A percentile compares a stretch with the other conserved stretches of the same genome.
These are phyloP conservation scores for Poeciliopsis paucimaculata DNA, from an alignment of 2,797 vertebrate genomes.

Conservation along the genomic window DNA sequence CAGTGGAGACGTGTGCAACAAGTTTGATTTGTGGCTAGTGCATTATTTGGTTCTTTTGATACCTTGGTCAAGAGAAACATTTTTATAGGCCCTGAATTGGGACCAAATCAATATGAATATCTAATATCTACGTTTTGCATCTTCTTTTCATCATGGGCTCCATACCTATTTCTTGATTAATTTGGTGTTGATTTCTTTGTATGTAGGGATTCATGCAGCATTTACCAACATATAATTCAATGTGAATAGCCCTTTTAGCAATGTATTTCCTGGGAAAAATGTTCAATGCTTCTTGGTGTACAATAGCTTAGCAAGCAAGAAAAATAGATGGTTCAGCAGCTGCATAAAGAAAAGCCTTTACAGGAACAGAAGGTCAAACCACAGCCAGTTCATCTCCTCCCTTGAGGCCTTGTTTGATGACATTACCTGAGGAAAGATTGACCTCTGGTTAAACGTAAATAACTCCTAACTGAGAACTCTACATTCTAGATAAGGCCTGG, in stretches of 20 bases:
- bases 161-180: neutral
- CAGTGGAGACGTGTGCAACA: neutral
- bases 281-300: neutral
- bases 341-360: neutral
- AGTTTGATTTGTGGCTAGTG: neutral
- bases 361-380: neutral
- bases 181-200: neutral
- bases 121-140: neutral
- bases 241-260: neutral
- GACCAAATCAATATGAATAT: neutral
- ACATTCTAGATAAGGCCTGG: neutral
- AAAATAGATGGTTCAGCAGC: conserved; percentile 1
- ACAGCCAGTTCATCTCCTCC: conserved; percentile 4
- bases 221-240: neutral
- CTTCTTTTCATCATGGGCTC: neutral
- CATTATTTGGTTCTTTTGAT: neutral
- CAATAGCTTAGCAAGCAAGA: neutral
- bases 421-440: neutral
- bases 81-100: neutral
- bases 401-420: conserved; percentile 2
- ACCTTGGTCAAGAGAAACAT: neutral
- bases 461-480: neutral
- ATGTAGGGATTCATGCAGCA: neutral
- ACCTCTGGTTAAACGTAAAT: neutral
- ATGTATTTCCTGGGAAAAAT: neutral